A percentile compares a stretch with the other conserved stretches of the same genome.
These are phyloP conservation scores for Chelonia mydas DNA, from an alignment of 2,797 vertebrate species.

Conservation along the genomic window DNA sequence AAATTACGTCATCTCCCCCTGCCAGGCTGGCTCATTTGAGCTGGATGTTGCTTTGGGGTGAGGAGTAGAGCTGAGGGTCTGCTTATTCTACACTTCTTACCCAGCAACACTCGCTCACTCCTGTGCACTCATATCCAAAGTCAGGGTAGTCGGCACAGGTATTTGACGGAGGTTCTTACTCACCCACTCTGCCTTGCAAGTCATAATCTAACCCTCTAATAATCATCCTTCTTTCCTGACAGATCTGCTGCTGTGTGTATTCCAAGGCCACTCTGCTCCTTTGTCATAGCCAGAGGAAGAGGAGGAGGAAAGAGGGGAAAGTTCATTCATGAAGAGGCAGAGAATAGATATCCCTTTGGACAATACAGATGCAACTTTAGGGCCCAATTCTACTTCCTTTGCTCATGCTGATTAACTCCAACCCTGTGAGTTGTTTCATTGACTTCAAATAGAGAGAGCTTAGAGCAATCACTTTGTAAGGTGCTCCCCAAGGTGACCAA, in stretches of 20 bases:
- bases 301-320: neutral
- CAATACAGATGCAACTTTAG: neutral
- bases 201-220: neutral
- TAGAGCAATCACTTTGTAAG: neutral
- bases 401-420: neutral
- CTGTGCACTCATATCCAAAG: neutral
- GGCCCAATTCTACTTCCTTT: neutral
- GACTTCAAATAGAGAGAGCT: neutral
- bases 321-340: neutral
- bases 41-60: neutral
- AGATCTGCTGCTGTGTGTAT: neutral
- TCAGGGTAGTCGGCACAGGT: accelerated
- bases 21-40: neutral
- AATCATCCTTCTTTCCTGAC: neutral
- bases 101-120: accelerated
- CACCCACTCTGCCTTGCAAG: neutral
- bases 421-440: accelerated
- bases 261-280: neutral
- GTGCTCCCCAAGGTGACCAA: neutral
- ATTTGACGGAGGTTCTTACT: neutral
- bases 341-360: neutral
- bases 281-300: neutral
- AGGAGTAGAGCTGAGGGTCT: neutral
- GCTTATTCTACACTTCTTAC: neutral
- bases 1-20: neutral